Evolutionary conservation across 2,888 invertebrate species (phyloP).

Genomic region (Iselma pallidipennis): DNA sequence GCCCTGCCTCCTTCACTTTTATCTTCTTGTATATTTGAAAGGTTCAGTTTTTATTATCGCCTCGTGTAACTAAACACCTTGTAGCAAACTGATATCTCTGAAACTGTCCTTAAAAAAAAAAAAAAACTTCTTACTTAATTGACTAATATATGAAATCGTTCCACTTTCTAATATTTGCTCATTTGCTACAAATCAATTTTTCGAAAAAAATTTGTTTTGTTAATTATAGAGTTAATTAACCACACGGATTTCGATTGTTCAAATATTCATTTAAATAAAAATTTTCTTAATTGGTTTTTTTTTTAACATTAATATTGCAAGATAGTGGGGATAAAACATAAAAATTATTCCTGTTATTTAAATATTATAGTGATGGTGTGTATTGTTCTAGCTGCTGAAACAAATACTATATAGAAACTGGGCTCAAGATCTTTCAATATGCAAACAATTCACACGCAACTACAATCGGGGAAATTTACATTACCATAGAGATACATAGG

Average conservation of each 20-base stretch:
- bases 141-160: not conserved
- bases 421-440: constrained; percentile 5
- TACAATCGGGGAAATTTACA: constrained; percentile 15
- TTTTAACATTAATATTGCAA: not conserved
- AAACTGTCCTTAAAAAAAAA: not conserved
- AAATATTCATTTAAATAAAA: not conserved
- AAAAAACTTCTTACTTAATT: not conserved
- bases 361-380: constrained; percentile 12
- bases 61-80: not conserved
- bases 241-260: not conserved
- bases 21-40: not conserved
- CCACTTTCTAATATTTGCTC: not conserved
- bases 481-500: constrained; percentile 22
- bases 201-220: not conserved
- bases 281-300: not conserved
- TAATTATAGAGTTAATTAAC: not conserved
- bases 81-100: not conserved
- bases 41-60: not conserved
- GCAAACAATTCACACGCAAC: constrained; percentile 15
- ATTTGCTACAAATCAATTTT: not conserved
- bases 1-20: not conserved
- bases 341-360: constrained; percentile 1
- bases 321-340: not conserved
- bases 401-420: constrained; percentile 20
- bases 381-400: constrained; percentile 23